phyloP scores from a whole-genome alignment of 2,113 vertebrate species.

The Myocastor coypus region DNA sequence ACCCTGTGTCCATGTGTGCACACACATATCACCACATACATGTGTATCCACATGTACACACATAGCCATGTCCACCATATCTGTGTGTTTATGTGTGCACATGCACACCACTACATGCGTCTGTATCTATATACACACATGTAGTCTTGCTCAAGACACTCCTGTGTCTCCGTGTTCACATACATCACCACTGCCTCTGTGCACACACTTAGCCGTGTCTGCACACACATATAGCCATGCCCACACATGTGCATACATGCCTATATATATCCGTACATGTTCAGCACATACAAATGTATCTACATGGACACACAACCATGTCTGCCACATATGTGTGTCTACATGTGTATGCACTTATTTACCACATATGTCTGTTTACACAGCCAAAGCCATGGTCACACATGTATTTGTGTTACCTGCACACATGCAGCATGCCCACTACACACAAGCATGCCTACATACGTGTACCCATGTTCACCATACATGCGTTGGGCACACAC shows the following conservation, averaged over 20 bases:
- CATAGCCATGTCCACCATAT: not conserved
- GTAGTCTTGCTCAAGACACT: not conserved
- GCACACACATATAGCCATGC: not conserved
- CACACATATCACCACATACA: too few relatives aligned
- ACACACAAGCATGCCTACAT: too few relatives aligned
- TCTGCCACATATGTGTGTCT: not conserved
- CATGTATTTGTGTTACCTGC: too few relatives aligned
- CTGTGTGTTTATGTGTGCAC: not conserved
- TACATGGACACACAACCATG: not conserved
- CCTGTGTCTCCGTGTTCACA: not conserved
- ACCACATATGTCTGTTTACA: not conserved
- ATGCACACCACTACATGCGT: not conserved
- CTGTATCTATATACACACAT: not conserved
- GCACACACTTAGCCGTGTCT: too few relatives aligned
- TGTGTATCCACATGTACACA: too few relatives aligned
- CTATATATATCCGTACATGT: not conserved
- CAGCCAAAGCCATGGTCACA: too few relatives aligned
- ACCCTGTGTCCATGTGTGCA: fast-evolving
- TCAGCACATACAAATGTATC: not conserved
- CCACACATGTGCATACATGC: too few relatives aligned
- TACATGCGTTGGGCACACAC: too few relatives aligned
- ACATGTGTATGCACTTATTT: not conserved
- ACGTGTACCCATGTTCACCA: too few relatives aligned
- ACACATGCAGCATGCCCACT: too few relatives aligned
- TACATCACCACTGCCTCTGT: not conserved